Conservation (phyloP, 2,113 vertebrate species). For the human (Homo sapiens) region DNA sequence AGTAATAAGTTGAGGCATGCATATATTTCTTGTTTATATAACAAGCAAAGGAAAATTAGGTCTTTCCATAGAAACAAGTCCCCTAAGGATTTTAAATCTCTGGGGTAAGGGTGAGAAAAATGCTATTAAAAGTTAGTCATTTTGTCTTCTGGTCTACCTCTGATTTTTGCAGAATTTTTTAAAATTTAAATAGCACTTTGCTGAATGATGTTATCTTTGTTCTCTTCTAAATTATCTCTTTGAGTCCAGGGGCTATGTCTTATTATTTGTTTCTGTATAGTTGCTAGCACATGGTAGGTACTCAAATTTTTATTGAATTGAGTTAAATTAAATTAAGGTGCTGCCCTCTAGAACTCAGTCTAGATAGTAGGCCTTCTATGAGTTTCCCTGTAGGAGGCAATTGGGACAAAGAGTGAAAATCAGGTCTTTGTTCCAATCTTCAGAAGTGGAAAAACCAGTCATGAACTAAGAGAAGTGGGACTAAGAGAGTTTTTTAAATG, state of each 20-base stretch:
- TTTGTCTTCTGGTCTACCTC: slow-evolving; percentile 30
- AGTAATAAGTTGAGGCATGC: slow-evolving; percentile 54
- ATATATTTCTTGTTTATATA: slow-evolving; percentile 58
- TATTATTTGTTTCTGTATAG: slow-evolving; percentile 16
- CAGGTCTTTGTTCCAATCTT: background rate
- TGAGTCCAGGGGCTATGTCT: background rate
- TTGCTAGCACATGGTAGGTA: background rate
- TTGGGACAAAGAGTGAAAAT: slow-evolving; percentile 39
- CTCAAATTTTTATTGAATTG: slow-evolving; percentile 1
- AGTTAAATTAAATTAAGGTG: slow-evolving; percentile 39
- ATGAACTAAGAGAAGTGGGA: background rate
- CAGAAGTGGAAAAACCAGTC: background rate
- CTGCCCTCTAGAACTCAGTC: background rate
- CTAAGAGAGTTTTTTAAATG: background rate
- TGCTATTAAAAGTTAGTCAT: slow-evolving; percentile 60
- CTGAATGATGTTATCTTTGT: slow-evolving; percentile 8
- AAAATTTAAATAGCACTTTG: background rate
- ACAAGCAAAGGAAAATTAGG: slow-evolving; percentile 52
- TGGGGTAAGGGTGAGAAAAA: slow-evolving; percentile 46
- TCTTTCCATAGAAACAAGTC: slow-evolving; percentile 36
- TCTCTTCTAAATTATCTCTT: slow-evolving; percentile 22
- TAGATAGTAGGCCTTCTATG: background rate
- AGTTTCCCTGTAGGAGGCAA: background rate
- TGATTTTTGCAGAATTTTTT: slow-evolving; percentile 17
- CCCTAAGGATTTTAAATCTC: slow-evolving; percentile 34